Evolutionary conservation across 2,888 invertebrate species (phyloP), one percentile per base, ranked within the genome.

Genomic region (Leptopterna dolabrata): DNA sequence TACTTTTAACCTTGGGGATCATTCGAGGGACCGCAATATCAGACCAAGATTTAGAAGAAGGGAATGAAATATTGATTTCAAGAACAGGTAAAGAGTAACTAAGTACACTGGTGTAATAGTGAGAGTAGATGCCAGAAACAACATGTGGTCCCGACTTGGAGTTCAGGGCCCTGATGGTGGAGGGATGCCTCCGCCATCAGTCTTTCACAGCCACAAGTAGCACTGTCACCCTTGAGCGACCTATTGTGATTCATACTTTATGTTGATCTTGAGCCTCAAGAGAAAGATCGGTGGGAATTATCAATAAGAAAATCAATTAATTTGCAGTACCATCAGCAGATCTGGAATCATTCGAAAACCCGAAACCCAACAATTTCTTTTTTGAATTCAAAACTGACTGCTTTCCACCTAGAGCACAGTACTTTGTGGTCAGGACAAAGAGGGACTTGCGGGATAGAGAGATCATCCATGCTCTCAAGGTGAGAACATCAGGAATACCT

Each of bases 351-450:
- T 88, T 87, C 76, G 88, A 88, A 36, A 82, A 87, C 36, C 87
- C 87, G 14, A 85, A 85, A 45, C 83, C 85, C 19, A 83, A 76
- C 45, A 88, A 87, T 27, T 76, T 87, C 13, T 51, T 90, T 41
- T 76, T 88, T 51, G 90, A 90, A 76, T 89, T 89, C 84, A 89
- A 89, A 76, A 90, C 90, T 27, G 89, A 89, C 84, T 89, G 90
- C 73, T 88, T 89, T 43, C 90, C 89, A 16, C 88, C 88, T 0
- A 88, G 73, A n/a, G 84, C 88, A n/a, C 89, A 88, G 47, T 89
- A 89, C 76, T 88, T 88, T 19, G 73, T 87, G 6, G 80, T 82
- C 14, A 76, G 89, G 43, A 89, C 55, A 29, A 71, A 88, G n/a
- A 81, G 89, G 63, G 87, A 87, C 30, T 70, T 89, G 4, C 27